These are phyloP conservation scores for Ceuthmochares aereus DNA, from an alignment of 2,113 vertebrate genomes.

Conservation along the genomic window DNA sequence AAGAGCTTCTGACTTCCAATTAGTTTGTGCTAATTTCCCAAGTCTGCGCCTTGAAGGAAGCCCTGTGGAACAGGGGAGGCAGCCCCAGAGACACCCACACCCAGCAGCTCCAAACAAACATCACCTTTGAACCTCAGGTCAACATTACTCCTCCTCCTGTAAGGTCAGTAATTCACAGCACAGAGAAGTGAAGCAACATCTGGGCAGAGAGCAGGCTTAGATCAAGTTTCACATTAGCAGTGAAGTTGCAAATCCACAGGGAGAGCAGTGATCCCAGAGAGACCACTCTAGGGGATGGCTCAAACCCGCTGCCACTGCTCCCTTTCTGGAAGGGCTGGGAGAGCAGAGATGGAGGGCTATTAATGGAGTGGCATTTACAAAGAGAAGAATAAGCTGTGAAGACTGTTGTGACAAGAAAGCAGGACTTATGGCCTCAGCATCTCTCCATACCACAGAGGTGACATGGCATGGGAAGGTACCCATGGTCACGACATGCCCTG, in stretches of 20 bases:
- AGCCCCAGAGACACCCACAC: neutral
- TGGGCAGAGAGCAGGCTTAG: neutral
- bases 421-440: neutral
- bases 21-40: neutral
- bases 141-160: neutral
- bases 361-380: neutral
- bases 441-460: neutral
- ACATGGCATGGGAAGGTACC: neutral
- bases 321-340: neutral
- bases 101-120: neutral
- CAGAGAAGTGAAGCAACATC: neutral
- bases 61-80: neutral
- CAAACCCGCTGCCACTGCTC: neutral
- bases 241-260: neutral
- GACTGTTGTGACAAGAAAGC: neutral
- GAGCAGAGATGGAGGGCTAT: neutral
- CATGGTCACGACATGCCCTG: accelerated
- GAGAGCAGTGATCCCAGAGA: neutral
- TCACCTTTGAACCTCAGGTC: slow-evolving; percentile 52
- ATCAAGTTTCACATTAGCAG: neutral
- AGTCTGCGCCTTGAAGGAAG: neutral
- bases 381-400: neutral
- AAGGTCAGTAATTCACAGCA: neutral
- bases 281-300: neutral
- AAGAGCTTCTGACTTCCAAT: neutral